Conservation (phyloP, 2,888 invertebrate genomes). For the Merodon equestris region DNA sequence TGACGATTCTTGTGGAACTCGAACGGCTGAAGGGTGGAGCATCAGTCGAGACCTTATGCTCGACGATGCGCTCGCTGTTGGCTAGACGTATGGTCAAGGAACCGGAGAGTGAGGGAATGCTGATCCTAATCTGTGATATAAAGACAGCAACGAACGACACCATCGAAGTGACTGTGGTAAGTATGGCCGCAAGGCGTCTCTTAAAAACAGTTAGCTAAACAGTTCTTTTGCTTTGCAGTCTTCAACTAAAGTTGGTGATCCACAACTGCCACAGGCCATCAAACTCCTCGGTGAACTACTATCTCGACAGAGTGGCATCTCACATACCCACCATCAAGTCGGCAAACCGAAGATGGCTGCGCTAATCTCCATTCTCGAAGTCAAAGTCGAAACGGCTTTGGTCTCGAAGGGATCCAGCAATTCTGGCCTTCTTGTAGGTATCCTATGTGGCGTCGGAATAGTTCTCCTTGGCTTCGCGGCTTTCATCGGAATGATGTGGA, state of each 20-base stretch:
- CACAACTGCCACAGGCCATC: conserved; percentile 80
- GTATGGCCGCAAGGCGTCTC: conserved; percentile 71
- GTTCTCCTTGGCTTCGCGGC: conserved; percentile 78
- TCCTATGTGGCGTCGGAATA: conserved; percentile 78
- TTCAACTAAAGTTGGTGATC: conserved; percentile 79
- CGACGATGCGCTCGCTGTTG: conserved; percentile 86
- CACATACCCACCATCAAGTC: conserved; percentile 74
- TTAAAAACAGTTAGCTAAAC: not conserved
- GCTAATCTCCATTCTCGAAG: conserved; percentile 86
- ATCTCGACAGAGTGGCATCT: conserved; percentile 79
- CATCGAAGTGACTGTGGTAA: conserved; percentile 91
- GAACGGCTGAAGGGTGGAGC: conserved; percentile 87
- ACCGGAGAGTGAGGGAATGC: conserved; percentile 81
- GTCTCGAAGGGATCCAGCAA: conserved; percentile 77
- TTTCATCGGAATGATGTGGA: conserved; percentile 81
- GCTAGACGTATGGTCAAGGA: conserved; percentile 81
- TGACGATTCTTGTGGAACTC: conserved; percentile 87
- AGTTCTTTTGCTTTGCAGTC: conserved; percentile 77
- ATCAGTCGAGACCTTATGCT: conserved; percentile 90
- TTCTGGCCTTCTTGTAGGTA: conserved; percentile 78
- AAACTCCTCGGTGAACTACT: conserved; percentile 83
- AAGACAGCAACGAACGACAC: conserved; percentile 89
- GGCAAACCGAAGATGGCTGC: conserved; percentile 82
- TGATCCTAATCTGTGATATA: conserved; percentile 91
- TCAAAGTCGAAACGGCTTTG: conserved; percentile 86